Base-by-base conservation (phyloP, 2,888 invertebrate species). In the Drepana falcataria region DNA sequence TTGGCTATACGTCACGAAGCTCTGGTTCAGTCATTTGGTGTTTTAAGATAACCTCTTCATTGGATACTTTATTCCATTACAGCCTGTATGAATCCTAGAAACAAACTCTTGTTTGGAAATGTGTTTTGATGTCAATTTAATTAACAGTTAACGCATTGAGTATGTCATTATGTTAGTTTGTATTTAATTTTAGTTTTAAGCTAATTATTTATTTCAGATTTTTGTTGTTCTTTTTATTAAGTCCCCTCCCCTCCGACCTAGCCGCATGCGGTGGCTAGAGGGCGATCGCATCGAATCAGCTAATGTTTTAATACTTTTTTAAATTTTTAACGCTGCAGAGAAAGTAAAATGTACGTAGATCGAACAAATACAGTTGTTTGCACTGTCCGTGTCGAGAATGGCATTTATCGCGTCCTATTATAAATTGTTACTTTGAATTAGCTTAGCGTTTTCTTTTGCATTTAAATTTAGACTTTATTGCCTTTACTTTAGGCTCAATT, bases 311-410 rank as follows among this genome's bases (percentile, higher is more conserved):
- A 75, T 59, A 59, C 55, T 60, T 66, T 65, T 66, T 71, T 72
- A 71, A 65, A 73, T 71, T 71, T 76, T 74, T 66, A 60, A 75
- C 65, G 88, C 87, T 73, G 86, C 88, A 88, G 89, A 87, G 88
- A 88, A 88, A 89, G 86, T 89, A 87, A 88, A 84, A 82, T 85
- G 81, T 87, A 85, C 72, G 85, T 87, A 85, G 71, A 58, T n/a
- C 41, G 53, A 51, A 58, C 65, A 53, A 55, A 54, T 54, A 61
- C 57, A 63, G 52, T 59, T 47, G 6, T 7, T 0, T 35, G 21
- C 57, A 37, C 55, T 58, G 53, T 57, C 49, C 48, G 57, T 44
- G 53, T 66, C 69, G 72, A 79, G 78, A 69, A 76, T 81, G 84
- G 79, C 77, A 78, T 82, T 79, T 75, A 69, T 69, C 65, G 56